These are phyloP conservation scores for Drosophila robusta DNA, from an alignment of 2,888 invertebrate species.

Conservation along the genomic window DNA sequence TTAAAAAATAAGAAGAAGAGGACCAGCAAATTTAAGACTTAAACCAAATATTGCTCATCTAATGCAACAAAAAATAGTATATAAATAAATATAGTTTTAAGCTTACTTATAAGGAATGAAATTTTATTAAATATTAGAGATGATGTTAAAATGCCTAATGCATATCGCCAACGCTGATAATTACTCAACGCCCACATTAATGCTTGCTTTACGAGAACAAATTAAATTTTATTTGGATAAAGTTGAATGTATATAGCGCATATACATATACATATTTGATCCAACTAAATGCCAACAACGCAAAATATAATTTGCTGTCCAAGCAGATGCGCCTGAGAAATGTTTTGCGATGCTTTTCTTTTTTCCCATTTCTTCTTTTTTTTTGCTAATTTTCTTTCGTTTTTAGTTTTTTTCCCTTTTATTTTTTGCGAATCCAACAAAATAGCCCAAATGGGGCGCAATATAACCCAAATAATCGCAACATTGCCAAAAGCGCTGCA, in stretches of 20 bases:
- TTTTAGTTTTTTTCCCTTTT: slow-evolving; percentile 7
- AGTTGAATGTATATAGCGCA: background rate
- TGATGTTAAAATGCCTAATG: slow-evolving; percentile 1
- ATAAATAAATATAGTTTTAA: slow-evolving; percentile 18
- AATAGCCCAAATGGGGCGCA: slow-evolving; percentile 63
- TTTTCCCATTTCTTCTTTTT: background rate
- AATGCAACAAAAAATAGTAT: background rate
- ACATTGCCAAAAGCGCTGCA: slow-evolving; percentile 63
- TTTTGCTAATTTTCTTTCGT: slow-evolving; percentile 18
- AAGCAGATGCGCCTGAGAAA: slow-evolving; percentile 59
- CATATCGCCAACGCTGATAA: slow-evolving; percentile 6
- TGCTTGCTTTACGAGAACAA: slow-evolving; percentile 26
- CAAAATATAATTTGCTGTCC: slow-evolving; percentile 64
- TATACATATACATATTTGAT: slow-evolving; percentile 20
- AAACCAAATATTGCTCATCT: background rate
- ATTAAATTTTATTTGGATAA: slow-evolving; percentile 14
- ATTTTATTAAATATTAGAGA: background rate
- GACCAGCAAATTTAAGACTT: background rate
- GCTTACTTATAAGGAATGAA: slow-evolving; percentile 9
- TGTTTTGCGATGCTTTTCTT: slow-evolving; percentile 27
- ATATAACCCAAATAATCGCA: slow-evolving; percentile 38
- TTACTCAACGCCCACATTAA: slow-evolving; percentile 17
- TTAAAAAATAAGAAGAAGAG: no score
- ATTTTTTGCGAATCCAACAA: slow-evolving; percentile 40
- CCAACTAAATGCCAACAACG: slow-evolving; percentile 71